phyloP scores from a whole-genome alignment of 2,113 vertebrate species.

The Pristiophorus japonicus region DNA sequence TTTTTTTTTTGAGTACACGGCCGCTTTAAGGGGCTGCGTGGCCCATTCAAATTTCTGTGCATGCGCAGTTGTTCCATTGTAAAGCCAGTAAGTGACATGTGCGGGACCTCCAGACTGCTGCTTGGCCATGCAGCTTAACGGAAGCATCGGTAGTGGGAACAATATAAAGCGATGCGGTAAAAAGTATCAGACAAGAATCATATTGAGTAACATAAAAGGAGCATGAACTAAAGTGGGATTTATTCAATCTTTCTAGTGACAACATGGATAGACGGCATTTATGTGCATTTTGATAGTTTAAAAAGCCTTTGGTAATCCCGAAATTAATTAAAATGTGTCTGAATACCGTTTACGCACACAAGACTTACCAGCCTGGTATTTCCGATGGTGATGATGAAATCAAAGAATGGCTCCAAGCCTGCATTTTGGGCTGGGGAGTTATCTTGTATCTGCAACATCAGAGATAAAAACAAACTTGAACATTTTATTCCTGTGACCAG shows the following conservation, averaged over 20 bases:
- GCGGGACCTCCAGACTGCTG: no score
- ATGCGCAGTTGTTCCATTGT: no score
- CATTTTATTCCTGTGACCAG: neutral
- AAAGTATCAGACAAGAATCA: neutral
- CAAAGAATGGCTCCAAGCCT: conserved; percentile 88
- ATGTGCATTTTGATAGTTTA: neutral
- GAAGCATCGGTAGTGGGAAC: no score
- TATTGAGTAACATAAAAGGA: neutral
- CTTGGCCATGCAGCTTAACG: no score
- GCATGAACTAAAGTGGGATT: neutral
- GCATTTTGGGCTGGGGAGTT: conserved; percentile 82
- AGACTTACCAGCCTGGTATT: conserved; percentile 71
- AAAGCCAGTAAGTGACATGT: no score
- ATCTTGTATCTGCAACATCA: conserved; percentile 71
- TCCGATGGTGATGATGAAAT: conserved; percentile 88
- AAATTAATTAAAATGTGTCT: neutral
- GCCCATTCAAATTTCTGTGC: no score
- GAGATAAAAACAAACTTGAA: neutral
- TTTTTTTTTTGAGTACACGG: no score
- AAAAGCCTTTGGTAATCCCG: no score
- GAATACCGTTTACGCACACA: neutral
- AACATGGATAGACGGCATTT: neutral
- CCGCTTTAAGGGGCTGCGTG: no score
- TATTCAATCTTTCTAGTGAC: neutral
- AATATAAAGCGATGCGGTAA: neutral